Evolutionary conservation across 2,797 vertebrate species (phyloP), one percentile per base, ranked within the genome.

Genomic region (Fistularia commersonii): DNA sequence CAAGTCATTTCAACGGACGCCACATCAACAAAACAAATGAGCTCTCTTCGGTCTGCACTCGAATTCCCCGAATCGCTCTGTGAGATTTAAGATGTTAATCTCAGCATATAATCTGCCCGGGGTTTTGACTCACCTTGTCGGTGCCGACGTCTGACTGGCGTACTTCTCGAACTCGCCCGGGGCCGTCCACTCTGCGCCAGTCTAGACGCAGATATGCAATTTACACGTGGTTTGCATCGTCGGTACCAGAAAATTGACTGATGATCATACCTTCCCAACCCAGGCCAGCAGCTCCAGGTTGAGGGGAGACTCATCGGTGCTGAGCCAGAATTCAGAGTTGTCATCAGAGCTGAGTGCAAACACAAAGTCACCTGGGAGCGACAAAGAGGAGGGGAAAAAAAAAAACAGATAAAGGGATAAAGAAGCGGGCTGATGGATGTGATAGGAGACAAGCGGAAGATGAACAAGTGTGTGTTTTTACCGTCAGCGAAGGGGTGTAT

Each of bases 251-350:
- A n/a, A n/a, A n/a, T n/a, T n/a, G n/a, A n/a, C n/a, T n/a, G 5
- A 32, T 2, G n/a, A 8, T 0, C 6, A 0, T 67, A 98, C 97
- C 93, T 90, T 94, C 77, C 97, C 96, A 56, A 99, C 92, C 49
- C 87, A 91, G 43, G 92, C 92, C 66, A 93, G 57, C 57, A 96
- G 83, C 59, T 81, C 79, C 54, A 95, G 57, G 50, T 92, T 90
- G 8, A 89, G 79, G 8, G 93, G 91, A 61, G 87, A 91, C 15
- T 94, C 89, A 15, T 96, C 87, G 2, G 45, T 54, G 64, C 97
- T 99, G 72, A 99, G 88, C 97, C 97, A 99, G 70, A 99, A 92
- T 56, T 99, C 96, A 0, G 94, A 95, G 60, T 98, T 98, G 88
- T 97, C 93, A 47, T 94, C 92, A 0, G 96, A 95, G 59, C 93